Percentiles rank a stretch among this genome's conserved stretches.
Conservation (phyloP, 2,113 vertebrate genomes). For the Empidonax traillii region DNA sequence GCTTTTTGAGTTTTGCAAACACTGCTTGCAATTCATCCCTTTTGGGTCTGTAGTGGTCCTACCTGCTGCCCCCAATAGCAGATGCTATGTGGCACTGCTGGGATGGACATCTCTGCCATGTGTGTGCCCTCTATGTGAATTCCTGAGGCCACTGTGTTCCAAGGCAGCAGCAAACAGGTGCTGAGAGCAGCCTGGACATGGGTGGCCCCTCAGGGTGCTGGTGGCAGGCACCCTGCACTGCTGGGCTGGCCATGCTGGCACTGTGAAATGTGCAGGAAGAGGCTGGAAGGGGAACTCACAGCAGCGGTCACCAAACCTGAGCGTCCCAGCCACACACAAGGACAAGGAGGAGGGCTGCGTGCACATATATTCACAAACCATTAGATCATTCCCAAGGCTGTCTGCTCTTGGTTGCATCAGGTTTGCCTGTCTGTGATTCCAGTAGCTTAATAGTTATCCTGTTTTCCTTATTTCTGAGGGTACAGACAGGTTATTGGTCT, state of each 20-base stretch:
- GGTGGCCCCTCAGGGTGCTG: background rate
- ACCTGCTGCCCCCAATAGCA: background rate
- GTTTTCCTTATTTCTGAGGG: background rate
- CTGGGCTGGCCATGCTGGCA: rapidly evolving
- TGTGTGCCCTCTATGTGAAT: rapidly evolving
- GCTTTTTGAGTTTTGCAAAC: background rate
- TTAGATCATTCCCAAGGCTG: background rate
- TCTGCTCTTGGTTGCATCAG: background rate
- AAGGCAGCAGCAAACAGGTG: background rate
- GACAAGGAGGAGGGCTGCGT: background rate
- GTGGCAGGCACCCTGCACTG: rapidly evolving
- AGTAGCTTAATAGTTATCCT: background rate
- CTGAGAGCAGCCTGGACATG: rapidly evolving
- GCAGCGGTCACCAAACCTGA: background rate
- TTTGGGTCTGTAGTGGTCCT: background rate
- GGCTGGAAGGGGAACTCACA: background rate
- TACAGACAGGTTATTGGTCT: background rate
- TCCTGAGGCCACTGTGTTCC: background rate
- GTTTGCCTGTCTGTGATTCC: background rate
- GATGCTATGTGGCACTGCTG: background rate
- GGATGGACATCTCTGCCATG: background rate
- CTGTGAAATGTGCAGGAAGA: background rate
- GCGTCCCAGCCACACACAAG: rapidly evolving
- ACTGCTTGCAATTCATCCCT: background rate
- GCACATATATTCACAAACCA: rapidly evolving